These are phyloP conservation scores for Microcebus jonahi DNA, from an alignment of 2,113 vertebrate genomes.

Conservation along the genomic window DNA sequence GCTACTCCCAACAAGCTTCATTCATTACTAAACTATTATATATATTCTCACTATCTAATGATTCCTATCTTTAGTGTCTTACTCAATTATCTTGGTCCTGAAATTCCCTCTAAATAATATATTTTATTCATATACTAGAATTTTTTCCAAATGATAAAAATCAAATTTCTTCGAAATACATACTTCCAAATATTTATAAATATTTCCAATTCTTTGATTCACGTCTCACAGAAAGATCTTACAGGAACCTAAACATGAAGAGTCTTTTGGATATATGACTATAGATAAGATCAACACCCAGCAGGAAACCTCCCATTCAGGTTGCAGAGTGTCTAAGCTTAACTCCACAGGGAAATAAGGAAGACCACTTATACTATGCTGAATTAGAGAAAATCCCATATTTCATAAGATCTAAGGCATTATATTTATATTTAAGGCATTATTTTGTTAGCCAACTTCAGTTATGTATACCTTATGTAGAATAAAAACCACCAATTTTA, in stretches of 20 bases:
- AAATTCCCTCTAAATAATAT: neutral
- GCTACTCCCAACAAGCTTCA: neutral
- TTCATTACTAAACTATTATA: neutral
- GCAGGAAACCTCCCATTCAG: neutral
- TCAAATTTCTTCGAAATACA: neutral
- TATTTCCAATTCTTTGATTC: neutral
- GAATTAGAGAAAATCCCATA: neutral
- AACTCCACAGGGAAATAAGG: neutral
- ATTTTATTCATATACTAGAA: neutral
- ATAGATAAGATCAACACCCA: neutral
- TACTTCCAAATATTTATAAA: constrained; percentile 16
- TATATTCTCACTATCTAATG: neutral
- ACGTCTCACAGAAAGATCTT: neutral
- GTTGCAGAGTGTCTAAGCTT: neutral
- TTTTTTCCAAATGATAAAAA: constrained; percentile 14
- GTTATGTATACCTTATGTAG: neutral
- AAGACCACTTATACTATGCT: neutral
- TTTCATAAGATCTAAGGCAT: neutral
- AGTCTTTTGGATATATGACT: neutral
- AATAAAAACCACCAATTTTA: neutral
- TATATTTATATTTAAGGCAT: neutral
- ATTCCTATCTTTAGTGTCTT: neutral
- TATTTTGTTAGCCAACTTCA: neutral
- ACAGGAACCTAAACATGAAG: neutral
- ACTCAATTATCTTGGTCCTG: neutral